A percentile compares a stretch with the other conserved stretches of the same genome.
phyloP scores from a whole-genome alignment of 2,113 vertebrate genomes.

The Mustela lutreola region DNA sequence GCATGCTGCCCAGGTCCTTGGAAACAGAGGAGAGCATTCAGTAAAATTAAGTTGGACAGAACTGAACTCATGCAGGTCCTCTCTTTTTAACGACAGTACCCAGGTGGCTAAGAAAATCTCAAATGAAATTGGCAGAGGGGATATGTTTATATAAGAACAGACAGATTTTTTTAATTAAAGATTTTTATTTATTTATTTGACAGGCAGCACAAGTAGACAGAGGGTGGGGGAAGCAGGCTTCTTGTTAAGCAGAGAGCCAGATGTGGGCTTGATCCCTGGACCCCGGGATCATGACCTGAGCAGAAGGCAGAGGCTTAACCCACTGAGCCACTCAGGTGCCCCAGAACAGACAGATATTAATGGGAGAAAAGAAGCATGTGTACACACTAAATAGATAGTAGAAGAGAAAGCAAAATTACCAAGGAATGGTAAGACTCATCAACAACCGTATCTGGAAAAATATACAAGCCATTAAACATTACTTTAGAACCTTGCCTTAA shows the following conservation, averaged over 20 bases:
- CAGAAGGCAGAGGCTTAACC: too few relatives aligned
- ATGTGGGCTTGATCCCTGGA: too few relatives aligned
- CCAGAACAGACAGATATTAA: neutral
- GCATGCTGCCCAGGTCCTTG: neutral
- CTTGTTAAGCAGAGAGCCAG: too few relatives aligned
- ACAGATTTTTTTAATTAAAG: too few relatives aligned
- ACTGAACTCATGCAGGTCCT: neutral
- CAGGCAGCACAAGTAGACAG: too few relatives aligned
- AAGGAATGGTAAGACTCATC: neutral
- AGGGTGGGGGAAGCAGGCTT: too few relatives aligned
- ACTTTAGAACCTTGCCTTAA: neutral
- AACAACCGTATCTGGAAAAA: neutral
- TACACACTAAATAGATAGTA: neutral
- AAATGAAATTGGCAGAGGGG: neutral
- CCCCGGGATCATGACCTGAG: too few relatives aligned
- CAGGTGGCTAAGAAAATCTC: neutral
- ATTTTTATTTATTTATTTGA: too few relatives aligned
- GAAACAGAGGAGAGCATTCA: neutral
- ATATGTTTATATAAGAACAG: neutral
- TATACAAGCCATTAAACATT: neutral
- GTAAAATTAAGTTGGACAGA: neutral
- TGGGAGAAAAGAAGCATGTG: neutral
- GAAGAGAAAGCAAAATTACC: neutral
- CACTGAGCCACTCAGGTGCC: too few relatives aligned
- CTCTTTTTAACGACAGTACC: neutral